Conservation (phyloP, 2,888 invertebrate species). For the Tipula lateralis region DNA sequence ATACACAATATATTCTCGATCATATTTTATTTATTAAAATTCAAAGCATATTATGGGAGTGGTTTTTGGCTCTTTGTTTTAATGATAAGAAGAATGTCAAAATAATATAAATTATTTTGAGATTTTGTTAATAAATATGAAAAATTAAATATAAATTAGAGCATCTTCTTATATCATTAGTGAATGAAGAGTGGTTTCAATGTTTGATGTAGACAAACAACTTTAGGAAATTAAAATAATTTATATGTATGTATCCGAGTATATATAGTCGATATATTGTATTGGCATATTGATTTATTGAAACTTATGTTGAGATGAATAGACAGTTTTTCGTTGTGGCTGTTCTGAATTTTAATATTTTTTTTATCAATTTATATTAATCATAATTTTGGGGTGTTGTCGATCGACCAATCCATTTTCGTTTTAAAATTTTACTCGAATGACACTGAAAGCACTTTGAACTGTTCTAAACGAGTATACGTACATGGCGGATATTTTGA, state of each 20-base stretch:
- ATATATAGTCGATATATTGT: background rate
- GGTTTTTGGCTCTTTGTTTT: background rate
- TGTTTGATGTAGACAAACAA: constrained; percentile 24
- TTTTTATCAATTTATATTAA: background rate
- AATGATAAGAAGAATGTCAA: constrained; percentile 1
- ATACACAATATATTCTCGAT: too few relatives aligned
- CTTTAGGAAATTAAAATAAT: background rate
- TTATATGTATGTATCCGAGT: background rate
- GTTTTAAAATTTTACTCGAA: too few relatives aligned
- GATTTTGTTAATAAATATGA: background rate
- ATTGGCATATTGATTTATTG: background rate
- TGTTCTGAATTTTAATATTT: background rate
- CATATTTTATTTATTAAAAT: background rate
- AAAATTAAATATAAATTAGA: background rate
- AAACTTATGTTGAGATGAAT: background rate
- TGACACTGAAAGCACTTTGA: too few relatives aligned
- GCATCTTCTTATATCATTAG: constrained; percentile 7
- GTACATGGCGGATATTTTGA: too few relatives aligned
- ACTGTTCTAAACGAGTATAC: too few relatives aligned
- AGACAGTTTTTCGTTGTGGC: background rate
- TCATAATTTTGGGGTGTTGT: background rate
- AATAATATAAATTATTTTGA: constrained; percentile 19
- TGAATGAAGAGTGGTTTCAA: background rate
- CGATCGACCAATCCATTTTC: background rate
- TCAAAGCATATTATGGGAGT: constrained; percentile 11